Evolutionary conservation across 2,113 vertebrate genomes (phyloP).

Genomic region (Cochlearius cochlearius): DNA sequence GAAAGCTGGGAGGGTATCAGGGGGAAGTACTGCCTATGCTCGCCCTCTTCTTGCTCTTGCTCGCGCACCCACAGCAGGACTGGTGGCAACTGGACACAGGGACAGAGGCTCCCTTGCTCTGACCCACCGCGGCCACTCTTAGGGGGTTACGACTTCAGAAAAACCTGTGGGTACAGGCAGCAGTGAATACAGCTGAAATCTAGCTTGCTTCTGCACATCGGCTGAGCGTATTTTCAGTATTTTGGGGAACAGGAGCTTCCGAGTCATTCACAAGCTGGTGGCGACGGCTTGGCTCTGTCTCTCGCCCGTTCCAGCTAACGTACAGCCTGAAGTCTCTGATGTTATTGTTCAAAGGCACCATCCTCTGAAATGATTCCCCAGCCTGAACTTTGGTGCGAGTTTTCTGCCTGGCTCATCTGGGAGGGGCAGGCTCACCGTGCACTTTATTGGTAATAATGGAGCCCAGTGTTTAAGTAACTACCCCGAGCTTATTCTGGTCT

Average conservation of each 20-base stretch:
- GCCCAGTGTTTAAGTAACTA: conserved; percentile 48
- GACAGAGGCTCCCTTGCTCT: background rate
- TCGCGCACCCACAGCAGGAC: rapidly evolving
- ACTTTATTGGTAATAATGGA: conserved; percentile 47
- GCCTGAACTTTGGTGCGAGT: conserved; percentile 59
- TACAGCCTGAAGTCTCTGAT: background rate
- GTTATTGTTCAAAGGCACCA: background rate
- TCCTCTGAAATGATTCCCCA: background rate
- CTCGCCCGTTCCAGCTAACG: background rate
- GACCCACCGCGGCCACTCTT: background rate
- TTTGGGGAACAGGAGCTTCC: background rate
- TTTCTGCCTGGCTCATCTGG: conserved; percentile 34
- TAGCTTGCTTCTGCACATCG: background rate
- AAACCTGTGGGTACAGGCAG: background rate
- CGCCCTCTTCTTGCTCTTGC: background rate
- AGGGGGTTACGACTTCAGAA: background rate
- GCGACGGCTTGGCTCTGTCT: background rate
- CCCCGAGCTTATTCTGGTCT: conserved; percentile 45
- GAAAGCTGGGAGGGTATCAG: background rate
- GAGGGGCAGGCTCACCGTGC: conserved; percentile 42
- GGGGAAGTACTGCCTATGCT: background rate
- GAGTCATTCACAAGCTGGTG: background rate
- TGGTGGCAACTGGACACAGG: background rate
- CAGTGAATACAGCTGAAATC: background rate
- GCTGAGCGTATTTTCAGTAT: background rate